Evolutionary conservation across 2,113 vertebrate genomes (phyloP).

Genomic region (Sander vitreus): DNA sequence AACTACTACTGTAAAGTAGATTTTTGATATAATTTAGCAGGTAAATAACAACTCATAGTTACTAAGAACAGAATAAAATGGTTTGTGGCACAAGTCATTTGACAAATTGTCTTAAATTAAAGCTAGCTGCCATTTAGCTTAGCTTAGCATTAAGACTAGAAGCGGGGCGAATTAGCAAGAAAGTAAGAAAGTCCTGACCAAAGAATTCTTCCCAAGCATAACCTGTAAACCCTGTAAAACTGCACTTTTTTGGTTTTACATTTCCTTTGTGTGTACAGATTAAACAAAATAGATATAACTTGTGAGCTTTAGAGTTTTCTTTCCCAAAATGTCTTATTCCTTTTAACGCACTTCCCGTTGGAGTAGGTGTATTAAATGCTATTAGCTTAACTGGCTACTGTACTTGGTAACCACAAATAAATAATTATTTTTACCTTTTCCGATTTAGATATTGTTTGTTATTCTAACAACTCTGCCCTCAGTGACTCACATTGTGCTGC

Average conservation of each 20-base stretch:
- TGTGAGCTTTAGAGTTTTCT: neutral
- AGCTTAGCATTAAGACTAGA: neutral
- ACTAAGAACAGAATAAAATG: neutral
- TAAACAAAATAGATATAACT: neutral
- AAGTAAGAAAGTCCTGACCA: neutral
- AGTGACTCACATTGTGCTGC: constrained; percentile 34
- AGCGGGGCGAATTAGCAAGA: neutral
- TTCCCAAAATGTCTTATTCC: neutral
- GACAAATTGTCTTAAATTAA: neutral
- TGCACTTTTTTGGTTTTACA: neutral
- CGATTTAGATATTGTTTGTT: constrained; percentile 62
- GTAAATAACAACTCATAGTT: neutral
- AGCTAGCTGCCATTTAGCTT: neutral
- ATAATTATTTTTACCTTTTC: constrained; percentile 47
- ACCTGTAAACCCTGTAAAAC: neutral
- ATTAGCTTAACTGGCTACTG: constrained; percentile 11
- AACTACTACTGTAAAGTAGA: neutral
- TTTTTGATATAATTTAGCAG: neutral
- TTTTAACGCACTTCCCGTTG: neutral
- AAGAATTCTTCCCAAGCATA: neutral
- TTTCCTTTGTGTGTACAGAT: neutral
- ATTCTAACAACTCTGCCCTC: constrained; percentile 55
- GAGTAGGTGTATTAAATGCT: neutral
- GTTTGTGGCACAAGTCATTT: neutral
- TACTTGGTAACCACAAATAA: constrained; percentile 43